Base-by-base conservation (phyloP, 2,888 invertebrate genomes). In the Trimorus sp. region DNA sequence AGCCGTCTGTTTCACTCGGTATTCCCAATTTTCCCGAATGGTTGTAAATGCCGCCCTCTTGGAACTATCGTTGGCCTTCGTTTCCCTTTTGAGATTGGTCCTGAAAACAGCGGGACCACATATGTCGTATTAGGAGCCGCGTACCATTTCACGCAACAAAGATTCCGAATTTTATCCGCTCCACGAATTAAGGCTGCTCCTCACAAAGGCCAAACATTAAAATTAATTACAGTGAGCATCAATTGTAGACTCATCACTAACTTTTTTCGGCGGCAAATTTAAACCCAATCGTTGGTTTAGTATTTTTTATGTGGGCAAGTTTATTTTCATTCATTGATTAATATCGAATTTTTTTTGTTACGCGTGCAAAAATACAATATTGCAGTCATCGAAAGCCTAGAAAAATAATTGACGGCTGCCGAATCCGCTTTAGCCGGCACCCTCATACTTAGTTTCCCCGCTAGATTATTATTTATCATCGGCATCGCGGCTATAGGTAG, bases 1-100 rank as follows among this genome's bases (percentile, higher is more conserved):
- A 76, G 81, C 86, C 82, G 84, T 85, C 86, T 85, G 86, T 85
- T 83, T 84, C 85, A 85, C 89, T 86, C 87, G 87, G 89, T 88
- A 89, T 89, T 90, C 85, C 88, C 89, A 89, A 90, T 89, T 90
- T 90, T 89, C 86, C 90, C 87, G 89, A 91, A 90, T 90, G 90
- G 88, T 86, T 84, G 86, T 85, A 86, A 87, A 86, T 77, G 85
- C 88, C 85, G 87, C 82, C 86, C 87, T 87, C 86, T 85, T 84
- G 65, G 78, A 80, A 86, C 81, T 85, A 85, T 82, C 84, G 80
- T 83, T 81, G 76, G 79, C 84, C 76, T 84, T 82, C 74, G 71
- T 65, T 82, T 84, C 86, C 86, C 86, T 84, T 77, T 81, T 63
- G 63, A 83, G 74, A 73, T 78, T 79, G 71, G 71, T 76, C 68